phyloP scores from a whole-genome alignment of 2,113 vertebrate species.

The Pandion haliaetus region DNA sequence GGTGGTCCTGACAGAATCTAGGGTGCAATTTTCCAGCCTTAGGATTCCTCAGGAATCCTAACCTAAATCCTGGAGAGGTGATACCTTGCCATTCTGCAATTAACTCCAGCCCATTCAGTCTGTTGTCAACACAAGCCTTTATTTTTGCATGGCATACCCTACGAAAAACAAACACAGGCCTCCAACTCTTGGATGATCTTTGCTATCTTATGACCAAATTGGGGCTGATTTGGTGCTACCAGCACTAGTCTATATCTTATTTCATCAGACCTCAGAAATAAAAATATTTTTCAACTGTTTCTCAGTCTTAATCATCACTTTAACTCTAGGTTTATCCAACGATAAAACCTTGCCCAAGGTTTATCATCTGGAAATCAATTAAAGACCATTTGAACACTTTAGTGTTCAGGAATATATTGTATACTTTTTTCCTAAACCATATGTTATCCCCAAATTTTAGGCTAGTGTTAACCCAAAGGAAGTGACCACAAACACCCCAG shows the following conservation, averaged over 20 bases:
- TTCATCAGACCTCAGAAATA: background rate
- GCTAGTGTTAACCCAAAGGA: background rate
- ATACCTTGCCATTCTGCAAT: background rate
- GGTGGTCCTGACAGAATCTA: background rate
- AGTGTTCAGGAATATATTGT: background rate
- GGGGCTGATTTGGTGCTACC: background rate
- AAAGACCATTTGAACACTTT: background rate
- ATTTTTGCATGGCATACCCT: background rate
- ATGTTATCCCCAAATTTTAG: background rate
- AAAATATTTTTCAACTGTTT: background rate
- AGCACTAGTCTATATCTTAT: background rate
- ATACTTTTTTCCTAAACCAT: background rate
- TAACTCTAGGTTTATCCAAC: background rate
- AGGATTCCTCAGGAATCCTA: background rate
- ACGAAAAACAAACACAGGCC: background rate
- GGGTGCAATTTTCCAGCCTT: background rate
- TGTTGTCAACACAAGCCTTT: background rate
- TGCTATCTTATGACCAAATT: background rate
- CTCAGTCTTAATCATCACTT: background rate
- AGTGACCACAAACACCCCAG: background rate
- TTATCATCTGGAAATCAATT: background rate
- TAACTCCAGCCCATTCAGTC: background rate
- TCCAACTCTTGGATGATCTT: background rate
- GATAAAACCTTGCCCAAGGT: background rate
- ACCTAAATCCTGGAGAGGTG: background rate